Percentiles rank a stretch among this genome's conserved stretches.
phyloP scores from a whole-genome alignment of 2,888 invertebrate genomes.

The Dendrolimus houi region DNA sequence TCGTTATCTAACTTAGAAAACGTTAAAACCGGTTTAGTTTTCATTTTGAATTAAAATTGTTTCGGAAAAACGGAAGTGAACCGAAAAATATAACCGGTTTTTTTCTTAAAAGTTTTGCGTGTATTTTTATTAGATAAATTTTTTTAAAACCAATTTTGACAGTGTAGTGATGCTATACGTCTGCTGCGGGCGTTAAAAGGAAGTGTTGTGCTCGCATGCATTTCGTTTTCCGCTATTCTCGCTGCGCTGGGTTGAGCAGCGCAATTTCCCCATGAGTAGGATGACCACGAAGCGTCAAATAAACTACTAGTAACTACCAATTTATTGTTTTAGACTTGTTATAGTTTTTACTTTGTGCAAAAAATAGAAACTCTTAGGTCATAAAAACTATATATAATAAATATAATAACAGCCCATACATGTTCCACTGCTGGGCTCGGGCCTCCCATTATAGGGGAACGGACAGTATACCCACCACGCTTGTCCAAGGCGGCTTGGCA shows the following conservation, averaged over 20 bases:
- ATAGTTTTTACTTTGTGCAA: too few relatives aligned
- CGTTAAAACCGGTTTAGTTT: slow-evolving; percentile 49
- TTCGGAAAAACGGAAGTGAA: too few relatives aligned
- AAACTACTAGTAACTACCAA: too few relatives aligned
- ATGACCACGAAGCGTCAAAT: slow-evolving; percentile 8
- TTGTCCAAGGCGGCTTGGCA: too few relatives aligned
- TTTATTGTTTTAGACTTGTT: too few relatives aligned
- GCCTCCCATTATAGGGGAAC: too few relatives aligned
- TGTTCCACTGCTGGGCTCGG: too few relatives aligned
- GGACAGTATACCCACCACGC: too few relatives aligned
- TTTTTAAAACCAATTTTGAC: background rate
- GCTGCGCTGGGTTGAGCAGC: slow-evolving; percentile 33
- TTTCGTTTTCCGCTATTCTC: slow-evolving; percentile 41
- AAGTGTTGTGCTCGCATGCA: slow-evolving; percentile 48
- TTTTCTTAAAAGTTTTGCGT: slow-evolving; percentile 1
- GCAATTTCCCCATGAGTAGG: slow-evolving; percentile 32
- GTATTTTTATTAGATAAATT: slow-evolving; percentile 6
- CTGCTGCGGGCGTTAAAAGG: slow-evolving; percentile 20
- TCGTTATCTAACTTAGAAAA: slow-evolving; percentile 79
- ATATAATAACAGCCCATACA: too few relatives aligned
- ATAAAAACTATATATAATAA: too few relatives aligned
- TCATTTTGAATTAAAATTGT: slow-evolving; percentile 33
- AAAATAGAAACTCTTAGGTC: too few relatives aligned
- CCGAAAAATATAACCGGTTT: background rate
- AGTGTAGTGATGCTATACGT: slow-evolving; percentile 11